Evolutionary conservation across 2,888 invertebrate species (phyloP).

Genomic region (Lochmaea capreae): DNA sequence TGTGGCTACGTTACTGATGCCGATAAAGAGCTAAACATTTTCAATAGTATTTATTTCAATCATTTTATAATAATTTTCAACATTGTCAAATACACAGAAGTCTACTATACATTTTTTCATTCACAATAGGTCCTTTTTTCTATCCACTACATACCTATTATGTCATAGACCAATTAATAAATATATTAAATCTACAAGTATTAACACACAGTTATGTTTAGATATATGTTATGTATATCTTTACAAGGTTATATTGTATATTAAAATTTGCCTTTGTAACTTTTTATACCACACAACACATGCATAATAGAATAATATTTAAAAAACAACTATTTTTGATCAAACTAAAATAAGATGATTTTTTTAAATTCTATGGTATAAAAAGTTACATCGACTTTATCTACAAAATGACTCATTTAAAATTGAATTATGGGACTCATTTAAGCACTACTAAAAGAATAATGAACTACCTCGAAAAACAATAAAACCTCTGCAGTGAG

Average conservation of each 20-base stretch:
- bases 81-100: constrained; percentile 59
- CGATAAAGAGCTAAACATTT: constrained; percentile 32
- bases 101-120: constrained; percentile 57
- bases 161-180: constrained; percentile 61
- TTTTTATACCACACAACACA: constrained; percentile 51
- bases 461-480: no score
- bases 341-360: neutral
- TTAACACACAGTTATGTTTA: constrained; percentile 49
- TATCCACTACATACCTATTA: constrained; percentile 48
- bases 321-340: constrained; percentile 28
- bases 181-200: constrained; percentile 59
- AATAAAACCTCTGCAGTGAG: no score
- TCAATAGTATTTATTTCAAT: constrained; percentile 50
- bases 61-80: constrained; percentile 57
- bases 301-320: constrained; percentile 40
- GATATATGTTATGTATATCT: constrained; percentile 40
- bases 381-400: constrained; percentile 4
- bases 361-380: neutral
- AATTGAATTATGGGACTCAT: neutral
- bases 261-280: constrained; percentile 44
- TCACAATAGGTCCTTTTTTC: constrained; percentile 50
- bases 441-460: no score
- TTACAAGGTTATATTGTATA: constrained; percentile 42
- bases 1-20: no score
- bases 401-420: constrained; percentile 2